These are phyloP conservation scores for Calameuta filiformis DNA, from an alignment of 2,888 invertebrate genomes.

Conservation along the genomic window DNA sequence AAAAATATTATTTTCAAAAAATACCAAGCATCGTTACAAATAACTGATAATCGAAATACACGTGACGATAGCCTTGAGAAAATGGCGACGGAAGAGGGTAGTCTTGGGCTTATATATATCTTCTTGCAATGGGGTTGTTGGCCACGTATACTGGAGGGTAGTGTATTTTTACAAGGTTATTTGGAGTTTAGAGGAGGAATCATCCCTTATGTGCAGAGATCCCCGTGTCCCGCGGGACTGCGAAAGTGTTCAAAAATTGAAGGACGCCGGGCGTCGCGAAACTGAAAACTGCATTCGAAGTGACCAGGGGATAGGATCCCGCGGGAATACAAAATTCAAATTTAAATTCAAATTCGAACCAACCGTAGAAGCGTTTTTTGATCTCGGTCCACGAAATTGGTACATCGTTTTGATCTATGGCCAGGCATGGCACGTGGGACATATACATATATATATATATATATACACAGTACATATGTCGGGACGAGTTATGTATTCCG, in stretches of 20 bases:
- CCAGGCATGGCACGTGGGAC: neutral
- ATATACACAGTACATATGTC: neutral
- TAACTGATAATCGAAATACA: neutral
- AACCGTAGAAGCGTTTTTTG: conserved; percentile 34
- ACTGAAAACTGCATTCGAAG: conserved; percentile 60
- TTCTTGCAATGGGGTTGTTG: neutral
- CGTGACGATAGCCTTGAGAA: neutral
- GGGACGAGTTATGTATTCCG: neutral
- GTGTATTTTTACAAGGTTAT: conserved; percentile 57
- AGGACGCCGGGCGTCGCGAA: conserved; percentile 44
- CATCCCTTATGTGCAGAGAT: conserved; percentile 11
- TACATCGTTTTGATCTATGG: conserved; percentile 43
- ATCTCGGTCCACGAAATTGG: conserved; percentile 37
- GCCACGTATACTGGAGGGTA: conserved; percentile 9
- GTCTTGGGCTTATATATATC: neutral
- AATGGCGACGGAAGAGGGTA: neutral
- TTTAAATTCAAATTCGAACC: conserved; percentile 61
- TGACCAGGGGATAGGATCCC: conserved; percentile 57
- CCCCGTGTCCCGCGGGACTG: conserved; percentile 36
- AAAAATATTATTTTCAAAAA: neutral
- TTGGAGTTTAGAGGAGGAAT: conserved; percentile 45
- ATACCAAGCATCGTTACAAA: neutral
- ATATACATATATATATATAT: neutral
- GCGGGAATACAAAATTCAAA: conserved; percentile 44
- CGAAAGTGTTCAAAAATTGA: conserved; percentile 62